These are phyloP conservation scores for Calidris pygmaea DNA, from an alignment of 2,113 vertebrate genomes.

Conservation along the genomic window DNA sequence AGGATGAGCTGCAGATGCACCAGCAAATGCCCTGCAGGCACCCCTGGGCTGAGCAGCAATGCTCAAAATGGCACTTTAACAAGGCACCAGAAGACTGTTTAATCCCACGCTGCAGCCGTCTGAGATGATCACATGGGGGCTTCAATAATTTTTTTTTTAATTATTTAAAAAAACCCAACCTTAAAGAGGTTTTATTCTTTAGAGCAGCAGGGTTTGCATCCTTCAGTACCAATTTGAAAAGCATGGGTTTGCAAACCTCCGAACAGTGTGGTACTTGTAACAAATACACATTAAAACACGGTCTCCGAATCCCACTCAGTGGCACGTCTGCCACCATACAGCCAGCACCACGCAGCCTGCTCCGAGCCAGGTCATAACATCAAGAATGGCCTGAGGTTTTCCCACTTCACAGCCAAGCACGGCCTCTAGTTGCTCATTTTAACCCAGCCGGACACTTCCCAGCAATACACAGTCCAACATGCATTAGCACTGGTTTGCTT, in stretches of 20 bases:
- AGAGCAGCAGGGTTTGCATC: not conserved
- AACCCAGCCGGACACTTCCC: not conserved
- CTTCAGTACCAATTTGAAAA: not conserved
- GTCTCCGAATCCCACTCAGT: rapidly evolving
- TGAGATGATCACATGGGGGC: not conserved
- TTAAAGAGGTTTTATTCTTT: not conserved
- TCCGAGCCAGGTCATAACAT: not conserved
- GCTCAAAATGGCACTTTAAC: not conserved
- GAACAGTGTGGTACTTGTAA: not conserved
- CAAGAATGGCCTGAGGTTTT: not conserved
- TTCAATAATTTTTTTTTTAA: not conserved
- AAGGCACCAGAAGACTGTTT: not conserved
- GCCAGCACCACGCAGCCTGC: not conserved
- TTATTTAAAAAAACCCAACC: not conserved
- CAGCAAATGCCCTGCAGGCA: not conserved
- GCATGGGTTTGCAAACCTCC: not conserved
- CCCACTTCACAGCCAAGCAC: not conserved
- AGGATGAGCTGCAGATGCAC: not conserved
- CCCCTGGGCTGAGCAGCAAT: not conserved
- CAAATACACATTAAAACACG: rapidly evolving
- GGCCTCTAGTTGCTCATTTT: not conserved
- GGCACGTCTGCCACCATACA: rapidly evolving
- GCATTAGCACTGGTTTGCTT: not conserved
- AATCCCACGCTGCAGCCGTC: not conserved
- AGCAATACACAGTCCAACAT: not conserved